Conservation (phyloP, 2,888 invertebrate species). For the Athalia circularis region DNA sequence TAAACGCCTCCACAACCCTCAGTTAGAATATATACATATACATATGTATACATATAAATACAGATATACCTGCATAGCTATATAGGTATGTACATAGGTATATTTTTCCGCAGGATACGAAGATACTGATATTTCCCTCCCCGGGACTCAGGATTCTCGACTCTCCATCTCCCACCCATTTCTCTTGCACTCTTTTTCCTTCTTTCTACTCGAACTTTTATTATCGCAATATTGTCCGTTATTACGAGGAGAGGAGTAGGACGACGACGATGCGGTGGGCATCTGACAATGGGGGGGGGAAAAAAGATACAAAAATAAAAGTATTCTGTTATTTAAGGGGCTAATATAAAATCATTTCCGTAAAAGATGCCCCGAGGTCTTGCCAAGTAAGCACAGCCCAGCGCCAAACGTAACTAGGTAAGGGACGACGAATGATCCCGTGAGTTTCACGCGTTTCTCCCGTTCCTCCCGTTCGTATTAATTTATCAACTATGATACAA, state of each 20-base stretch:
- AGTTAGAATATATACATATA: too few species aligned
- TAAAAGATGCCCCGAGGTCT: constrained; percentile 1
- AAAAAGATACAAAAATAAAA: neutral
- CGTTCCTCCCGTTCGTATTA: too few species aligned
- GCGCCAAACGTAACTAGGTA: neutral
- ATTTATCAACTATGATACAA: too few species aligned
- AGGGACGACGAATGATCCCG: too few species aligned
- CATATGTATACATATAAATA: too few species aligned
- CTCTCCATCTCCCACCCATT: neutral
- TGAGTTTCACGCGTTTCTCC: too few species aligned
- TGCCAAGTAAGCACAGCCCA: constrained; percentile 2
- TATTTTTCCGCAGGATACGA: neutral
- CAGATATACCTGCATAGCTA: too few species aligned
- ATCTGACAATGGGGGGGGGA: neutral
- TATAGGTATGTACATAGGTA: too few species aligned
- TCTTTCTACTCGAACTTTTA: constrained; percentile 21
- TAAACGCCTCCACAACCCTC: neutral
- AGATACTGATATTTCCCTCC: constrained; percentile 18
- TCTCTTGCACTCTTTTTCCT: neutral
- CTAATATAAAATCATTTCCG: constrained; percentile 27
- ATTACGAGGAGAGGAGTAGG: neutral
- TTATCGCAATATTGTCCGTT: constrained; percentile 31
- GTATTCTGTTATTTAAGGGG: constrained; percentile 5
- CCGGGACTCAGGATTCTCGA: neutral
- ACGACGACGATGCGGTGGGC: neutral